Evolutionary conservation across 2,888 invertebrate genomes (phyloP).

Genomic region (Cybosia mesomella): DNA sequence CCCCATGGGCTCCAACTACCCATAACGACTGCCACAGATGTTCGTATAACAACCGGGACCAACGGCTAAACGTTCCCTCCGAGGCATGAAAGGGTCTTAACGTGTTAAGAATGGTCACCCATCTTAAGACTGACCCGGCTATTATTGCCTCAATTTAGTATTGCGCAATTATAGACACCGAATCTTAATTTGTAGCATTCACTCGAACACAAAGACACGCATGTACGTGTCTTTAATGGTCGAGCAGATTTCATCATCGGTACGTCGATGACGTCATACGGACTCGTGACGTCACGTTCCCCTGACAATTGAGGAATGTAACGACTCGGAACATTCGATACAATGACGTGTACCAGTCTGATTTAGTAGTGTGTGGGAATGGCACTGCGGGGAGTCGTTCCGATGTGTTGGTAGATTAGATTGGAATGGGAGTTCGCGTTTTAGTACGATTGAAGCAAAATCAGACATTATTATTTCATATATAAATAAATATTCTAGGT

Average conservation of each 20-base stretch:
- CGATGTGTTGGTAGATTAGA: background rate
- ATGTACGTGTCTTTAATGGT: too few relatives aligned
- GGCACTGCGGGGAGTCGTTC: constrained; percentile 6
- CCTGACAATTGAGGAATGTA: constrained; percentile 10
- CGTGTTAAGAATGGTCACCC: too few relatives aligned
- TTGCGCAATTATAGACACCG: too few relatives aligned
- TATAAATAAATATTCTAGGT: too few relatives aligned
- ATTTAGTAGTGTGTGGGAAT: constrained; percentile 11
- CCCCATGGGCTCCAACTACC: too few relatives aligned
- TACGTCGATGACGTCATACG: background rate
- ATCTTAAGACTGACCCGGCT: too few relatives aligned
- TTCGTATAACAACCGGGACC: too few relatives aligned
- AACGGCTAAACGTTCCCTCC: too few relatives aligned
- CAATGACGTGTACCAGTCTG: constrained; percentile 1
- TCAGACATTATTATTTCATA: background rate
- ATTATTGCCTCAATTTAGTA: too few relatives aligned
- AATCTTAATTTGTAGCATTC: background rate
- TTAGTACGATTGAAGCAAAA: background rate
- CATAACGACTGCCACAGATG: too few relatives aligned
- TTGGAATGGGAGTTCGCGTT: background rate
- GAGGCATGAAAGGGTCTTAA: too few relatives aligned
- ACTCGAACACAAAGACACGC: background rate
- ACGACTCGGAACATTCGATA: constrained; percentile 15
- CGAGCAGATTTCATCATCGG: too few relatives aligned
- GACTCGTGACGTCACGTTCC: constrained; percentile 6